Evolutionary conservation across 2,113 vertebrate species (phyloP), one percentile per base, ranked within the genome.

Genomic region (Syngnathoides biaculeatus): DNA sequence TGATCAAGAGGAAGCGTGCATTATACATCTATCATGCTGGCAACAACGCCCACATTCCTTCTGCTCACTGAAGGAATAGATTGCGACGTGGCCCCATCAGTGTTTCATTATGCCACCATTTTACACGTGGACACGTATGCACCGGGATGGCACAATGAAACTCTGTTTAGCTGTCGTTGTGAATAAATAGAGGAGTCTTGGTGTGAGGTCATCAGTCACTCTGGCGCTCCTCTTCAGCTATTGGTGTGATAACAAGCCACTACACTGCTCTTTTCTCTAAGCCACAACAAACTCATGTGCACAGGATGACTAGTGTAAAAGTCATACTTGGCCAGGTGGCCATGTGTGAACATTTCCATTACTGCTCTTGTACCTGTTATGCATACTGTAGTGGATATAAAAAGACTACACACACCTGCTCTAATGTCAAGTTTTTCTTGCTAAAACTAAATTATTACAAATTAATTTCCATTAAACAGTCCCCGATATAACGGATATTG

Each of bases 51-150:
- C 30, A 57, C 27, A 53, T 71, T 71, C 39, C 55, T 55, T 65
- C 59, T 67, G 47, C 62, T 50, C 38, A 52, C 14, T 77, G n/a
- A 67, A 74, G 75, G 65, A 81, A 77, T 83, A 79, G 45, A 39
- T n/a, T 38, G 42, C 69, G 60, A 77, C 0, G 13, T 40, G 47
- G 79, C 24, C 20, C 64, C 64, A 64, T 35, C 38, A 47, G 53
- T 11, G 70, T 58, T 73, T 20, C 17, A 58, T 74, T 53, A 71
- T 17, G 60, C 38, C 40, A 72, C 53, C 64, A 57, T 47, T 58
- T 57, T 19, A 58, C 53, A 76, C 64, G 45, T 53, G 78, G 27
- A 66, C 56, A 65, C 22, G 15, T 69, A 59, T 63, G 48, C 47
- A 73, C 58, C 14, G 15, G 8, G 60, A 38, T 62, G n/a, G 35